A percentile compares a stretch with the other conserved stretches of the same genome.
Evolutionary conservation across 2,888 invertebrate genomes (phyloP).

Genomic region (Campaea margaritaria): DNA sequence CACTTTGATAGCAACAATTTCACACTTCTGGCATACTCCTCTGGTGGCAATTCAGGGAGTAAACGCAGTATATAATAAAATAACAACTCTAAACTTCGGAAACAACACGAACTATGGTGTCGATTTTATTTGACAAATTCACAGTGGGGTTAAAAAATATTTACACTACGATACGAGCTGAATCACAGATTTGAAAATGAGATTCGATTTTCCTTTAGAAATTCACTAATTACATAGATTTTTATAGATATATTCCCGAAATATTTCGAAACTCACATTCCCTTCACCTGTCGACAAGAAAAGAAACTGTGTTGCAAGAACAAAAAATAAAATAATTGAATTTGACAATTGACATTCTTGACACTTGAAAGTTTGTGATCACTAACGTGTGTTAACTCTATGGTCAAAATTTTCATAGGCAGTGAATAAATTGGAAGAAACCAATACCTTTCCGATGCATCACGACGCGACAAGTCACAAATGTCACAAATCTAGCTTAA

Average conservation of each 20-base stretch:
- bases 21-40: neutral
- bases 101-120: conserved; percentile 56
- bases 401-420: too few species aligned
- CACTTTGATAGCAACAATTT: conserved; percentile 5
- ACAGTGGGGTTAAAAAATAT: conserved; percentile 53
- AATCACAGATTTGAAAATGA: conserved; percentile 43
- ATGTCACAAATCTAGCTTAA: too few species aligned
- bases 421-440: too few species aligned
- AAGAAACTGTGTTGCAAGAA: conserved; percentile 67
- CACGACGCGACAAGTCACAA: too few species aligned
- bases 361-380: conserved; percentile 4
- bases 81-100: conserved; percentile 50
- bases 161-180: conserved; percentile 33
- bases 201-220: conserved; percentile 40
- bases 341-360: conserved; percentile 42
- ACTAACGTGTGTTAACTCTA: neutral
- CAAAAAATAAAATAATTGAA: conserved; percentile 38
- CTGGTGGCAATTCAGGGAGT: neutral
- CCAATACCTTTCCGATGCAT: too few species aligned
- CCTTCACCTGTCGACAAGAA: conserved; percentile 79
- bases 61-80: conserved; percentile 26
- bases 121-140: conserved; percentile 41
- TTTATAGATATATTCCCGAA: conserved; percentile 68
- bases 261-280: conserved; percentile 80
- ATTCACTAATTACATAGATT: conserved; percentile 61